These are phyloP conservation scores for Aradus depressus DNA, from an alignment of 2,888 invertebrate species.

Conservation along the genomic window DNA sequence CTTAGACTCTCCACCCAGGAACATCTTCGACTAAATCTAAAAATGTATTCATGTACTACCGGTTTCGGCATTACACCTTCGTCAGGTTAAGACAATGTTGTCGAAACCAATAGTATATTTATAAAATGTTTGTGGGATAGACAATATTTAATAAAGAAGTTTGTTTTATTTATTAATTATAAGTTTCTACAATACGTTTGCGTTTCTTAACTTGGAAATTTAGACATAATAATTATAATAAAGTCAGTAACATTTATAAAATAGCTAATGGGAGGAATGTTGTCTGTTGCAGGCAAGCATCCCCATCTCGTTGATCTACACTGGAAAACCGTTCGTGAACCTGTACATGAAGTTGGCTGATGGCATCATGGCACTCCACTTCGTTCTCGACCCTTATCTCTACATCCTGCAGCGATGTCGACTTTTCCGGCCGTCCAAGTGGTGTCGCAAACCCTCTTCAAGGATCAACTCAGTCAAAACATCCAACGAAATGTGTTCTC, in stretches of 20 bases:
- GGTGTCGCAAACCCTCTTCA: conserved; percentile 11
- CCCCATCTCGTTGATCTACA: conserved; percentile 2
- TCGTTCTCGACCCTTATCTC: conserved; percentile 70
- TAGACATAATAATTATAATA: background rate
- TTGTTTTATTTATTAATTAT: background rate
- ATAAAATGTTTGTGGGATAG: background rate
- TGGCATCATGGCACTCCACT: conserved; percentile 65
- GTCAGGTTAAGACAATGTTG: too few species aligned
- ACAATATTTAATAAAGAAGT: background rate
- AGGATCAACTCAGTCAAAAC: conserved; percentile 14
- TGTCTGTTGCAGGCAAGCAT: conserved; percentile 11
- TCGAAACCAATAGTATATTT: too few species aligned
- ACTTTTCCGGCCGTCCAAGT: conserved; percentile 8
- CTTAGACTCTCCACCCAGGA: too few species aligned
- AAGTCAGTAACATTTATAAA: background rate
- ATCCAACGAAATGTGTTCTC: conserved; percentile 14
- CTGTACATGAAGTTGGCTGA: conserved; percentile 54
- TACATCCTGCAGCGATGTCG: conserved; percentile 51
- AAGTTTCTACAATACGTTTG: background rate
- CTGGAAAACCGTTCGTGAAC: conserved; percentile 32
- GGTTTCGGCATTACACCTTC: too few species aligned
- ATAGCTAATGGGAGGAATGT: background rate
- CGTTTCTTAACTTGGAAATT: background rate
- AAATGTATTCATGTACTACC: too few species aligned
- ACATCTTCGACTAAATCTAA: too few species aligned